Conservation (phyloP, 2,888 invertebrate genomes). For the Nematopogon swammerdamellus region DNA sequence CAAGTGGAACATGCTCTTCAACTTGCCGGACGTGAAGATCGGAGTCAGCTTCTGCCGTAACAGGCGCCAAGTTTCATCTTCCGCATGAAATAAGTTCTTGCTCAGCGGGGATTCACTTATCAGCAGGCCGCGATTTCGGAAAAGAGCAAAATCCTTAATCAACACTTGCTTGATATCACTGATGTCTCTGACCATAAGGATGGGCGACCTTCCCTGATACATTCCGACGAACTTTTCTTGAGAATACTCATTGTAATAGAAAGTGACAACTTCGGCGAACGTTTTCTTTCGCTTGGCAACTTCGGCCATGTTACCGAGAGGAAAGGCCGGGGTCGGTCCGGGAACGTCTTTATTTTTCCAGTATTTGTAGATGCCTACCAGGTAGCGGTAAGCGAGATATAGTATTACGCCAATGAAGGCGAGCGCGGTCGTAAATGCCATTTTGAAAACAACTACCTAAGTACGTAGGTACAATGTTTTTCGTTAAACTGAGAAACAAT, state of each 20-base stretch:
- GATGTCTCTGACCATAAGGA: constrained; percentile 25
- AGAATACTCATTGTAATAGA: constrained; percentile 21
- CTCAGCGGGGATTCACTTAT: constrained; percentile 24
- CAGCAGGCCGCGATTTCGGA: constrained; percentile 23
- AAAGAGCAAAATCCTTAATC: constrained; percentile 28
- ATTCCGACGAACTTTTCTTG: constrained; percentile 29
- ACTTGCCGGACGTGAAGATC: constrained; percentile 29
- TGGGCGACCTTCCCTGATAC: constrained; percentile 24
- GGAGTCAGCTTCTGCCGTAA: constrained; percentile 25
- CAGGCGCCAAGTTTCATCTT: constrained; percentile 24
- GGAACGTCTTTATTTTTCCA: constrained; percentile 24
- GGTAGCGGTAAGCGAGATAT: constrained; percentile 12
- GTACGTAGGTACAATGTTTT: too few species aligned
- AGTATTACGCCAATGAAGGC: not conserved
- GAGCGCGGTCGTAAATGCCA: too few species aligned
- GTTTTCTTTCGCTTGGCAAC: constrained; percentile 16
- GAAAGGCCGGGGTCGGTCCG: constrained; percentile 19
- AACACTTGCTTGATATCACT: constrained; percentile 27
- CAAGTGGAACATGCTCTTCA: constrained; percentile 29
- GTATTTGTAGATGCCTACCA: constrained; percentile 24
- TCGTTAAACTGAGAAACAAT: too few species aligned
- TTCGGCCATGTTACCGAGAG: constrained; percentile 25
- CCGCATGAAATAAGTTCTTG: constrained; percentile 24
- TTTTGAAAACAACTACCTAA: too few species aligned
- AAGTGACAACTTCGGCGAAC: constrained; percentile 15